Evolutionary conservation across 2,888 invertebrate species (phyloP).

Genomic region (Tuberolachnus salignus): DNA sequence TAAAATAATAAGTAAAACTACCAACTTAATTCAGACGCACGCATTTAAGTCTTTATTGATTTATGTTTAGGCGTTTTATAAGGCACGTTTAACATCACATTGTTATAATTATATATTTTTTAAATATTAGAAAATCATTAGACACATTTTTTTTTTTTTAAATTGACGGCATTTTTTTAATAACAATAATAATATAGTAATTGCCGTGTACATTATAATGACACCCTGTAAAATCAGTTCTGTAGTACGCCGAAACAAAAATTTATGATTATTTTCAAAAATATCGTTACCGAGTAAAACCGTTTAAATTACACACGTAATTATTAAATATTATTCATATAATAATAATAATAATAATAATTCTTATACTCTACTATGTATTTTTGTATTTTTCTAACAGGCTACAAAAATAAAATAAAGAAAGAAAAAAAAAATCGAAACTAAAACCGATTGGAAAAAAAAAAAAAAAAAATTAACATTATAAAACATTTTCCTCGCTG

Average conservation of each 20-base stretch:
- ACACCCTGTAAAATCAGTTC: slow-evolving; percentile 56
- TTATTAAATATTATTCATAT: too few species aligned
- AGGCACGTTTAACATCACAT: slow-evolving; percentile 54
- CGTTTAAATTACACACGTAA: slow-evolving; percentile 31
- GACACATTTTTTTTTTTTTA: too few species aligned
- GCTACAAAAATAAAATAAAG: not conserved
- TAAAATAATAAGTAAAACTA: slow-evolving; percentile 45
- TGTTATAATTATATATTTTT: not conserved
- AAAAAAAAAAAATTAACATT: too few species aligned
- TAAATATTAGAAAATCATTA: slow-evolving; percentile 11
- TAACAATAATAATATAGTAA: not conserved
- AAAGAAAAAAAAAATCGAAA: too few species aligned
- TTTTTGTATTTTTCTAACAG: too few species aligned
- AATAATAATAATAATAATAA: too few species aligned
- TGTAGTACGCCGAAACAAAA: slow-evolving; percentile 36
- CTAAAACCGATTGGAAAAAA: too few species aligned
- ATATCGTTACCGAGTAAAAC: slow-evolving; percentile 22
- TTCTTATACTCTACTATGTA: too few species aligned
- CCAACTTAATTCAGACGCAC: slow-evolving; percentile 32
- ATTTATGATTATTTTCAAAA: slow-evolving; percentile 36
- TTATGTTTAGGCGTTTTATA: slow-evolving; percentile 37
- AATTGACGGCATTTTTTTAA: too few species aligned
- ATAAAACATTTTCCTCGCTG: too few species aligned
- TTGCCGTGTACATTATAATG: slow-evolving; percentile 17
- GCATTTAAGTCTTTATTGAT: slow-evolving; percentile 42